Percentiles rank a stretch among this genome's conserved stretches.
phyloP scores from a whole-genome alignment of 1,140 invertebrate species.

The Bombus sibiricus region DNA sequence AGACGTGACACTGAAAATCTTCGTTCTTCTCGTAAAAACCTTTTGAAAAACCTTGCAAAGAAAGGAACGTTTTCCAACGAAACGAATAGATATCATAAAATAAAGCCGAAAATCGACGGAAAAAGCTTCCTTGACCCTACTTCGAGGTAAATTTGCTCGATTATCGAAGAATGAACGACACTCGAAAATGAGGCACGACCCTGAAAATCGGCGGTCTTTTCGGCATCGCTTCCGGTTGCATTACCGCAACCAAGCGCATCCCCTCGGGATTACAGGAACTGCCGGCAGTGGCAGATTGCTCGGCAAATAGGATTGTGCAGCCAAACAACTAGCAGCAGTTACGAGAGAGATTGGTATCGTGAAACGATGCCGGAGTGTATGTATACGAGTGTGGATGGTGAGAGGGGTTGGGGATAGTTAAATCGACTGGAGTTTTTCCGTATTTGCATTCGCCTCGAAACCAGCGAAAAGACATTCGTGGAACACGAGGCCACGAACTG shows the following conservation, averaged over 20 bases:
- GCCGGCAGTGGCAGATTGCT: slow-evolving; percentile 67
- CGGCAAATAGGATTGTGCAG: slow-evolving; percentile 73
- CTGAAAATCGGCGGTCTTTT: slow-evolving; percentile 63
- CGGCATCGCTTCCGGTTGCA: slow-evolving; percentile 52
- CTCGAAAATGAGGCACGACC: slow-evolving; percentile 49
- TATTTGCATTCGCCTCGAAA: slow-evolving; percentile 51
- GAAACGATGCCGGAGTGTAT: slow-evolving; percentile 52
- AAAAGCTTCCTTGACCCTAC: no score
- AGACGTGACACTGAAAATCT: no score
- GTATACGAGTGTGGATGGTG: not conserved
- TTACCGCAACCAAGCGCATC: slow-evolving; percentile 51
- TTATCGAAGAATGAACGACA: not conserved
- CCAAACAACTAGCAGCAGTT: slow-evolving; percentile 69
- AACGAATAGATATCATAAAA: not conserved
- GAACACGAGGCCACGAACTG: not conserved
- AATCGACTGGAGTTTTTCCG: slow-evolving; percentile 51
- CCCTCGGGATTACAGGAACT: slow-evolving; percentile 65
- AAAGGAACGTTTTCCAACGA: not conserved
- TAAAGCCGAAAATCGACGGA: not conserved
- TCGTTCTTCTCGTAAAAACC: no score
- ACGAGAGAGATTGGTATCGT: slow-evolving; percentile 61
- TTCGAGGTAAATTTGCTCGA: not conserved
- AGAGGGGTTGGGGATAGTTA: not conserved
- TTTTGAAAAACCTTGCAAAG: not conserved
- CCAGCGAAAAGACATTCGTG: not conserved